Evolutionary conservation across 2,888 invertebrate species (phyloP), one percentile per base, ranked within the genome.

Genomic region (Pterostichus niger): DNA sequence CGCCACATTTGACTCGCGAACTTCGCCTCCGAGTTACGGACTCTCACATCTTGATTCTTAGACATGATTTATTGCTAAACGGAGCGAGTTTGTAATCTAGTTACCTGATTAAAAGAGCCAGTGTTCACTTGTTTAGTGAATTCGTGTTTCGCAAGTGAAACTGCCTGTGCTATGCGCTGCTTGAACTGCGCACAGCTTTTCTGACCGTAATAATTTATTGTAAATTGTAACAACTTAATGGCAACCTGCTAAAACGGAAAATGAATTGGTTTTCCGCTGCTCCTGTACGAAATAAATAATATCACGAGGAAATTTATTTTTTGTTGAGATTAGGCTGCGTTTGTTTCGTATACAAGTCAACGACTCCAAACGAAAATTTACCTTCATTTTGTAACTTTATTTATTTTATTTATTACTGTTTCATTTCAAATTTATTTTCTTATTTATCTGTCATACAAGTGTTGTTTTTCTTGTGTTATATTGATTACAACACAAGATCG

Each of bases 91-190:
- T 82, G 75, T 82, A 82, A 82, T 75, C 82, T 75, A 56, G 82
- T 82, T 82, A 82, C 82, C 61, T 82, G 82, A 82, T 82, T 82
- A 75, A 82, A 82, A 82, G 56, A 79, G 49, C 79, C 68, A 80
- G 46, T 80, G 80, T 80, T 68, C 80, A 80, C 80, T 80, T 79
- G 79, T 68, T 79, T 79, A 64, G 79, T 79, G 79, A 79, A 64
- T 79, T 64, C 79, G 64, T 79, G 78, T 78, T 61, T 78, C 78
- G 61, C 68, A 64, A 64, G 49, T 68, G 33, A 15, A 59, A 56
- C 78, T 61, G 40, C 3, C 24, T 24, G 40, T 7, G 40, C 40
- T 40, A 6, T 40, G 40, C 40, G 40, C 40, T 40, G 40, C 40
- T 35, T 2, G 64, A 33, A 13, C 76, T 52, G 15, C 40, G 46